phyloP scores from a whole-genome alignment of 2,797 vertebrate genomes.

The Allobates femoralis region DNA sequence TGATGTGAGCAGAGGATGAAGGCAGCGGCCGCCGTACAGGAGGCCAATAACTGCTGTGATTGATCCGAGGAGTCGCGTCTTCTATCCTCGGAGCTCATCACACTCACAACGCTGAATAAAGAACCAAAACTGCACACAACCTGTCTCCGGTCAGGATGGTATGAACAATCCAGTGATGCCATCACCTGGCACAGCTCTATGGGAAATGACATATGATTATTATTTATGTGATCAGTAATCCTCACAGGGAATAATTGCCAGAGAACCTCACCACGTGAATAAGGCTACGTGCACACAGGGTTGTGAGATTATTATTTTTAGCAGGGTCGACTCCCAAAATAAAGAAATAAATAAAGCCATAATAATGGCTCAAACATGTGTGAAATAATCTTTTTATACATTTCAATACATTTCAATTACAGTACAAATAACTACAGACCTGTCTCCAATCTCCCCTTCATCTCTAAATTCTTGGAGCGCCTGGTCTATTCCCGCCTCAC shows the following conservation, averaged over 20 bases:
- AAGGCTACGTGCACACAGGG: background rate
- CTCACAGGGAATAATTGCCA: background rate
- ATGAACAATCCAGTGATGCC: background rate
- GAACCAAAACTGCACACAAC: background rate
- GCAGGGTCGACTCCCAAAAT: too few relatives aligned
- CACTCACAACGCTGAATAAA: background rate
- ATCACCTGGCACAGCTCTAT: background rate
- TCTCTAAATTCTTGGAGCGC: too few relatives aligned
- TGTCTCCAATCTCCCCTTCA: too few relatives aligned
- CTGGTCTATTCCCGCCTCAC: too few relatives aligned
- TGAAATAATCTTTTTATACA: too few relatives aligned
- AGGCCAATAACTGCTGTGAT: background rate
- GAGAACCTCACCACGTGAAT: background rate
- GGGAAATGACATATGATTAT: background rate
- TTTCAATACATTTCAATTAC: too few relatives aligned
- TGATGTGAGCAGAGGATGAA: background rate
- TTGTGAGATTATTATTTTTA: too few relatives aligned
- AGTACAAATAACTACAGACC: too few relatives aligned
- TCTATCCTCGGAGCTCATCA: background rate
- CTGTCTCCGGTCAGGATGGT: background rate
- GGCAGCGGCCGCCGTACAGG: background rate
- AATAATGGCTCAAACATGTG: too few relatives aligned
- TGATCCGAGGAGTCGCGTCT: background rate
- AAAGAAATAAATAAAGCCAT: too few relatives aligned
- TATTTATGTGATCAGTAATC: background rate